A percentile compares a stretch with the other conserved stretches of the same genome.
Evolutionary conservation across 2,113 vertebrate genomes (phyloP).

Genomic region (Pseudopodoces humilis): DNA sequence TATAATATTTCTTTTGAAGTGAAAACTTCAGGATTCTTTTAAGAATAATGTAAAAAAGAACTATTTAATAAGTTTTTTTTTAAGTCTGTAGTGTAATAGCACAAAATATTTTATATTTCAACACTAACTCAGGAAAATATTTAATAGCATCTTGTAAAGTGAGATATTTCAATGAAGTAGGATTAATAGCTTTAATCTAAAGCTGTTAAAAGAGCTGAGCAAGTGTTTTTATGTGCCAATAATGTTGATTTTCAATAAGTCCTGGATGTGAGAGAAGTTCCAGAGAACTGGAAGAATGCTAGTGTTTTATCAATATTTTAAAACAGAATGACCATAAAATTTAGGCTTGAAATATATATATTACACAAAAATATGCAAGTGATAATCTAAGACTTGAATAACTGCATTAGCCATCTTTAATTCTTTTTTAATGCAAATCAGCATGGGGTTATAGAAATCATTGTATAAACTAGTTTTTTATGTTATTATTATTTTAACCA

Average conservation of each 20-base stretch:
- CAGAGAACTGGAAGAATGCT: neutral
- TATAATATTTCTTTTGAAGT: neutral
- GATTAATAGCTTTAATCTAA: neutral
- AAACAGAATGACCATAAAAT: neutral
- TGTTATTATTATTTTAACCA: neutral
- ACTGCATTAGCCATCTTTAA: neutral
- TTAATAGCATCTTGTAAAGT: neutral
- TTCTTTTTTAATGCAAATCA: neutral
- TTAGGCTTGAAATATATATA: neutral
- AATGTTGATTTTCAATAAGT: neutral
- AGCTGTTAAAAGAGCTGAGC: neutral
- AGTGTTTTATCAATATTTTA: neutral
- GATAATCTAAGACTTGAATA: neutral
- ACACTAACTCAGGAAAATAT: neutral
- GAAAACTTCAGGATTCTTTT: neutral
- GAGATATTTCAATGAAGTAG: neutral
- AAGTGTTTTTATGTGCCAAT: neutral
- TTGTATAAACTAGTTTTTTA: accelerated
- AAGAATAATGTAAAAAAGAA: neutral
- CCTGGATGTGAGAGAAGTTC: neutral
- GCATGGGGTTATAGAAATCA: neutral
- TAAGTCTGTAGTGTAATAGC: neutral
- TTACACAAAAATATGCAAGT: neutral
- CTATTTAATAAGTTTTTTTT: neutral
- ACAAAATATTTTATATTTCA: neutral